Base-by-base conservation (phyloP, 2,113 vertebrate genomes). In the Lynx canadensis region DNA sequence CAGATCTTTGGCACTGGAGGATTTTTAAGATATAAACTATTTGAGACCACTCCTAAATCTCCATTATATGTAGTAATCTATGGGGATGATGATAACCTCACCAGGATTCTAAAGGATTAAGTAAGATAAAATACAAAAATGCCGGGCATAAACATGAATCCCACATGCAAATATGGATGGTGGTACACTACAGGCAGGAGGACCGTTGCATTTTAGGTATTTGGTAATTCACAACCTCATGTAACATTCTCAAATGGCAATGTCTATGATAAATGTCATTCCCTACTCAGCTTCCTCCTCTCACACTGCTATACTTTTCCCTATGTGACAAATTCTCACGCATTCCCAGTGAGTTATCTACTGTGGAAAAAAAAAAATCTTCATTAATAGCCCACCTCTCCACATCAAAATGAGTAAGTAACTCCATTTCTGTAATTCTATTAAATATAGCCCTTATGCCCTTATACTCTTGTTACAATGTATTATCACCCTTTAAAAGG, bases 1-100 rank as follows among this genome's bases (percentile, higher is more conserved):
- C 71, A 95, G 48, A 50, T 36, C 25, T n/a, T 41, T 84, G 38
- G 9, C 57, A 76, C 31, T 60, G 3, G 33, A 90, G 57, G n/a
- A 71, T 76, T 66, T 95, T 94, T 88, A 93, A 96, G 1, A 10
- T 86, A 89, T 69, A 55, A 87, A 95, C 25, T 86, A 60, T 86
- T 65, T 93, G 10, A 97, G 25, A 95, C 15, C 38, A 93, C 79
- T 85, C 23, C 71, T 90, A 69, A 81, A 84, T 73, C 21, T 89
- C 76, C 78, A 89, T 78, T 84, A 45, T 9, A 65, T 29, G 4
- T 25, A 69, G 52, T 68, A 93, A 89, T 15, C 7, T 90, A 82
- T 3, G 6, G 33, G 25, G 29, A 93, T 55, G 21, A 55, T 23
- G 71, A 89, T 48, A 91, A 69, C 21, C 48, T 86, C 79, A 85